Percentiles rank a stretch among this genome's conserved stretches.
phyloP scores from a whole-genome alignment of 2,797 vertebrate species.

The Glyptemys insculpta region DNA sequence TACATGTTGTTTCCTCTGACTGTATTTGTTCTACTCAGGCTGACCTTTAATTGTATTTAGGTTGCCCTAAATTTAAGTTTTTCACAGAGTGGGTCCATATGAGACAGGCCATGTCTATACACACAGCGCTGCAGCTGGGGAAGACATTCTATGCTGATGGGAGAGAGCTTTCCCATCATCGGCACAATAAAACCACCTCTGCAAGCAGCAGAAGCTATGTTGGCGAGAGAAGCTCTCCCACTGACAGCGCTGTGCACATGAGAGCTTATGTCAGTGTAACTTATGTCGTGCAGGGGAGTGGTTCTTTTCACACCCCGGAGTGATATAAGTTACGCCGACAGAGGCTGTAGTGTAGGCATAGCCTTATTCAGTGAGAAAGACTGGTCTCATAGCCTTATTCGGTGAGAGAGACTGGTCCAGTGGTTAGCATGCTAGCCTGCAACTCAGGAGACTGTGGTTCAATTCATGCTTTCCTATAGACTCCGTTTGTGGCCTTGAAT shows the following conservation, averaged over 20 bases:
- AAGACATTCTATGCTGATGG: no score
- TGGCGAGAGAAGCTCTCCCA: no score
- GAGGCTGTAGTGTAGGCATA: no score
- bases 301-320: no score
- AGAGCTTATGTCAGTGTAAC: no score
- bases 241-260: no score
- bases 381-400: conserved; percentile 47
- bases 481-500: neutral
- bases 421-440: conserved; percentile 56
- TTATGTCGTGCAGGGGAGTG: no score
- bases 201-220: no score
- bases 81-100: conserved; percentile 27
- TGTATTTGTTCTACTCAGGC: conserved; percentile 38
- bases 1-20: accelerated
- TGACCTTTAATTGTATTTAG: conserved; percentile 71
- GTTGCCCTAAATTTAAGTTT: conserved; percentile 44
- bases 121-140: no score
- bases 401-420: conserved; percentile 66
- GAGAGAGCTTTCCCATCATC: no score
- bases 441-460: neutral
- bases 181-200: no score
- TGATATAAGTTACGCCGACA: no score
- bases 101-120: neutral
- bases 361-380: conserved; percentile 63
- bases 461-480: conserved; percentile 53